phyloP scores from a whole-genome alignment of 2,888 invertebrate species.

The Petrolisthes manimaculis region DNA sequence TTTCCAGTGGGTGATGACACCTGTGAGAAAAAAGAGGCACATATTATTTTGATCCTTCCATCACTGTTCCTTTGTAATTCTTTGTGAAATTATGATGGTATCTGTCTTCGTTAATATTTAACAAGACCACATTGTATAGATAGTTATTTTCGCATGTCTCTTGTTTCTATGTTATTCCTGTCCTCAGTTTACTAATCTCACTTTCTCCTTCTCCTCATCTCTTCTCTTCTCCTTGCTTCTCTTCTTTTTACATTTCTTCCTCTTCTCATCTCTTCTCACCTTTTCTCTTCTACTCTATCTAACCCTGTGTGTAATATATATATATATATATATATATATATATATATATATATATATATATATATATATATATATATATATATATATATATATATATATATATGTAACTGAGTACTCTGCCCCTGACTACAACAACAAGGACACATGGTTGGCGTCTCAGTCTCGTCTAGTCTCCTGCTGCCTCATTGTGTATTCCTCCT shows the following conservation, averaged over 20 bases:
- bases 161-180: slow-evolving; percentile 1
- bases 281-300: background rate
- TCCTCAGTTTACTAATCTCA: no score
- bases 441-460: no score
- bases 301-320: background rate
- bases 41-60: no score
- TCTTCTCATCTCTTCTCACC: background rate
- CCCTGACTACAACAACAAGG: no score
- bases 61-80: no score
- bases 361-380: background rate
- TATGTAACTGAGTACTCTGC: background rate
- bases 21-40: no score
- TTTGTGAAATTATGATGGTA: no score
- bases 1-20: no score
- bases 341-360: background rate
- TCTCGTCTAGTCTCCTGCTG: no score
- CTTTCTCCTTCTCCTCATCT: background rate
- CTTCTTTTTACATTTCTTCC: background rate
- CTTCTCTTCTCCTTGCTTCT: slow-evolving; percentile 1
- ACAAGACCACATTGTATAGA: no score
- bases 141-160: slow-evolving; percentile 12
- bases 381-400: background rate
- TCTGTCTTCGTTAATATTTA: no score
- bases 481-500: background rate
- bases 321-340: background rate